Percentiles rank a stretch among this genome's conserved stretches.
Conservation (phyloP, 2,888 invertebrate species). For the Siphlonurus alternatus region DNA sequence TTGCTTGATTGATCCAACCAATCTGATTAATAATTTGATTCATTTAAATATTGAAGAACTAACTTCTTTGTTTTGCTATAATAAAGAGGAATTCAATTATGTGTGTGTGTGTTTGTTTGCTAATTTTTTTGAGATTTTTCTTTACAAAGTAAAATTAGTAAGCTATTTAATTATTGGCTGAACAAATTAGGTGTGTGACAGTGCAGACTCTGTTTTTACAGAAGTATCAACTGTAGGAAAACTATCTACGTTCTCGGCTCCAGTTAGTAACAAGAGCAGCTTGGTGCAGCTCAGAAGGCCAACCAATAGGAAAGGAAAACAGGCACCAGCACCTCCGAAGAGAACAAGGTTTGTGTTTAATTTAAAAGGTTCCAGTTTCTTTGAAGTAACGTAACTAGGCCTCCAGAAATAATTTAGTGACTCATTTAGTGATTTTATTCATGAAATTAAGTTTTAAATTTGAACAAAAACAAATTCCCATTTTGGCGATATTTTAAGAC, state of each 20-base stretch:
- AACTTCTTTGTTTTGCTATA: no score
- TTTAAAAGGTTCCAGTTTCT: background rate
- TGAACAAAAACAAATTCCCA: no score
- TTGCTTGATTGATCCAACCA: no score
- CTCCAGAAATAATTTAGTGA: background rate
- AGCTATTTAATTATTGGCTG: no score
- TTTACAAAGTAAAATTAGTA: background rate
- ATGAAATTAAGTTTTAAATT: no score
- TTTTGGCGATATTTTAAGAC: no score
- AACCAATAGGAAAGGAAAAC: slow-evolving; percentile 78
- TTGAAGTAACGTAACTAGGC: background rate
- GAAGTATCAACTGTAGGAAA: slow-evolving; percentile 28
- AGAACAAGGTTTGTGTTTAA: slow-evolving; percentile 54
- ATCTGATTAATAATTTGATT: no score
- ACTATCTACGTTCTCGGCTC: slow-evolving; percentile 40
- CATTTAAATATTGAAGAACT: no score
- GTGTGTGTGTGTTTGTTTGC: background rate
- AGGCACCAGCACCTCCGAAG: slow-evolving; percentile 90
- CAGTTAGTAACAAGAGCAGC: slow-evolving; percentile 38
- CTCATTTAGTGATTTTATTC: no score
- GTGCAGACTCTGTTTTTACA: background rate
- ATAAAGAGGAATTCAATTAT: background rate
- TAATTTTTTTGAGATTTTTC: background rate
- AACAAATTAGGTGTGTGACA: no score
- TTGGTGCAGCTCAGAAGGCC: slow-evolving; percentile 71